A percentile compares a stretch with the other conserved stretches of the same genome.
Conservation (phyloP, 2,113 vertebrate genomes). For the Alethe diademata region DNA sequence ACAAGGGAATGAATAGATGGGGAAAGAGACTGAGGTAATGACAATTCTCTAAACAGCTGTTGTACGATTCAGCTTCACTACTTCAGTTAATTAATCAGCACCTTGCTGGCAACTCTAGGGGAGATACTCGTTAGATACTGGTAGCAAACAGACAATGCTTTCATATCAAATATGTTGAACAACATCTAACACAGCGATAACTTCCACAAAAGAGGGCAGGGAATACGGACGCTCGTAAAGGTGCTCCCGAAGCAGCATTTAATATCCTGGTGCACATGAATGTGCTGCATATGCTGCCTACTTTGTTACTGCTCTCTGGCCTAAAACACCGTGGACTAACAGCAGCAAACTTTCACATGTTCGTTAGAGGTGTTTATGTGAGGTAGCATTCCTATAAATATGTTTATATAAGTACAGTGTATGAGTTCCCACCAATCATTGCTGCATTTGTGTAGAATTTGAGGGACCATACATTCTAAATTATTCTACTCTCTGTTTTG, state of each 20-base stretch:
- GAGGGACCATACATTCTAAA: neutral
- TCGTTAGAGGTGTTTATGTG: neutral
- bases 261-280: neutral
- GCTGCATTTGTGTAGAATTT: neutral
- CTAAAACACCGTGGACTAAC: neutral
- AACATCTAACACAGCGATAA: conserved; percentile 65
- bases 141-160: conserved; percentile 79
- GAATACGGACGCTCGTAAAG: neutral
- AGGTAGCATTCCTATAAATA: neutral
- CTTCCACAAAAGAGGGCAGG: conserved; percentile 61
- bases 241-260: neutral
- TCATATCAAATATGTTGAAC: conserved; percentile 80
- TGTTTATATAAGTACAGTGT: neutral
- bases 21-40: conserved; percentile 79
- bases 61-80: conserved; percentile 80
- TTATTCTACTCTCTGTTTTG: neutral
- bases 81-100: conserved; percentile 88
- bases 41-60: conserved; percentile 81
- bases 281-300: neutral
- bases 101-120: conserved; percentile 82
- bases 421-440: rapidly evolving
- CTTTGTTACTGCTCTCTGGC: conserved; percentile 23
- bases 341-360: neutral
- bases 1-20: conserved; percentile 71
- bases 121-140: conserved; percentile 79